These are phyloP conservation scores for Myotis myotis DNA, from an alignment of 2,797 vertebrate species.

Conservation along the genomic window DNA sequence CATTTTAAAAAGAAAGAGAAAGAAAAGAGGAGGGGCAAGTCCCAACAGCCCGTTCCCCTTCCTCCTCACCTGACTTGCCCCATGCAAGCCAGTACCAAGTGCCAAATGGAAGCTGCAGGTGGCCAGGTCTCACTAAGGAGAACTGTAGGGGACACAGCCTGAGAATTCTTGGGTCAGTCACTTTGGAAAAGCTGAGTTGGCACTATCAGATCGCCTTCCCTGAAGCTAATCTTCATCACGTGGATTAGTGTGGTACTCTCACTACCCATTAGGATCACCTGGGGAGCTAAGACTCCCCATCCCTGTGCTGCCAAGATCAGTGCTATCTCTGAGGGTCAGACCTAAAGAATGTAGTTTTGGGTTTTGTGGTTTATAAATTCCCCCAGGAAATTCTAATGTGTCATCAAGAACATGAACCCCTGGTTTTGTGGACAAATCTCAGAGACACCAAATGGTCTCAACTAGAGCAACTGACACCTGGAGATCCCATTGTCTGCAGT, in stretches of 20 bases:
- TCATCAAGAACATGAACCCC: background rate
- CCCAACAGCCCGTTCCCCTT: background rate
- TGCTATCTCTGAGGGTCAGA: background rate
- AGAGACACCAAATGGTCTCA: background rate
- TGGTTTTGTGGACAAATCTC: background rate
- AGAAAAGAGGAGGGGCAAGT: background rate
- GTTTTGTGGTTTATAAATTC: background rate
- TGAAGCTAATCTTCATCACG: background rate
- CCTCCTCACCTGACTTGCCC: background rate
- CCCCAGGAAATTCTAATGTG: background rate
- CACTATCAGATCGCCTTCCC: background rate
- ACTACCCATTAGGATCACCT: accelerated
- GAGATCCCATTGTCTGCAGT: background rate
- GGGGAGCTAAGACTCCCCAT: background rate
- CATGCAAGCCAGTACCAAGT: too few relatives aligned
- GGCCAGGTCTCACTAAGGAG: accelerated
- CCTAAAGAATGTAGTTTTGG: background rate
- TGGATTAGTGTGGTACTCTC: accelerated
- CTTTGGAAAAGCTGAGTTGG: background rate
- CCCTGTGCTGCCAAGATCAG: background rate
- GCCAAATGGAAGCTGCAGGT: background rate
- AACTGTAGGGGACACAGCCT: accelerated
- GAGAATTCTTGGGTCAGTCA: accelerated
- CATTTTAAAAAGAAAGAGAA: background rate
- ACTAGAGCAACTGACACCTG: background rate